Conservation (phyloP, 2,888 invertebrate species). For the Dynastes tityus region DNA sequence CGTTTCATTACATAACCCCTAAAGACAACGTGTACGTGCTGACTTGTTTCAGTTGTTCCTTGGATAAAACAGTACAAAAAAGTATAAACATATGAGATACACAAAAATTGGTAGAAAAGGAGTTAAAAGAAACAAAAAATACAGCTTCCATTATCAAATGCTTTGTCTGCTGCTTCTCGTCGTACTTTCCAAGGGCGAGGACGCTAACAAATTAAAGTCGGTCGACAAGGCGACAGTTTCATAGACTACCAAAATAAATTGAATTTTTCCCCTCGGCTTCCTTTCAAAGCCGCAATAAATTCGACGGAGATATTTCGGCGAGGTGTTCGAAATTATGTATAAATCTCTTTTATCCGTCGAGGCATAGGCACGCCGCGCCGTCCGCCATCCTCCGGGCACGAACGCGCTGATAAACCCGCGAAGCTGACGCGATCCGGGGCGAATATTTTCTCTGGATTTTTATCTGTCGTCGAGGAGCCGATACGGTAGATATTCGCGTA, state of each 20-base stretch:
- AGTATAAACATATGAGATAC: too few relatives aligned
- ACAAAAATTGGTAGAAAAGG: too few relatives aligned
- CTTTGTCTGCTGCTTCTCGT: too few relatives aligned
- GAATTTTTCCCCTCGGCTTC: constrained; percentile 22
- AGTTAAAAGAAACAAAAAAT: too few relatives aligned
- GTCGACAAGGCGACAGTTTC: not conserved
- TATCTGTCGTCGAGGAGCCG: not conserved
- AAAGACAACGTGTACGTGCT: too few relatives aligned
- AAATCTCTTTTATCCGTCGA: constrained; percentile 27
- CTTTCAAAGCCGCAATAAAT: constrained; percentile 19
- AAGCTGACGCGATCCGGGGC: not conserved
- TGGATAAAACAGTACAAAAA: too few relatives aligned
- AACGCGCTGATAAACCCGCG: not conserved
- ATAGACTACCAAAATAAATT: not conserved
- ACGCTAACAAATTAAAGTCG: constrained; percentile 9
- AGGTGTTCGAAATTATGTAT: constrained; percentile 32
- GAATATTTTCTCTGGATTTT: not conserved
- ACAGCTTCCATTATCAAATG: too few relatives aligned
- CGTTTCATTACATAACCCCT: too few relatives aligned
- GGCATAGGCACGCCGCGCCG: not conserved
- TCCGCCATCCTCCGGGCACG: not conserved
- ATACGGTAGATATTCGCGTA: not conserved
- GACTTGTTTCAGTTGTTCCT: too few relatives aligned
- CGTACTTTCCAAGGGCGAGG: too few relatives aligned
- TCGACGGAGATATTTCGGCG: constrained; percentile 17